Percentiles rank a stretch among this genome's conserved stretches.
phyloP scores from a whole-genome alignment of 2,113 vertebrate species.

The Mustela lutreola region DNA sequence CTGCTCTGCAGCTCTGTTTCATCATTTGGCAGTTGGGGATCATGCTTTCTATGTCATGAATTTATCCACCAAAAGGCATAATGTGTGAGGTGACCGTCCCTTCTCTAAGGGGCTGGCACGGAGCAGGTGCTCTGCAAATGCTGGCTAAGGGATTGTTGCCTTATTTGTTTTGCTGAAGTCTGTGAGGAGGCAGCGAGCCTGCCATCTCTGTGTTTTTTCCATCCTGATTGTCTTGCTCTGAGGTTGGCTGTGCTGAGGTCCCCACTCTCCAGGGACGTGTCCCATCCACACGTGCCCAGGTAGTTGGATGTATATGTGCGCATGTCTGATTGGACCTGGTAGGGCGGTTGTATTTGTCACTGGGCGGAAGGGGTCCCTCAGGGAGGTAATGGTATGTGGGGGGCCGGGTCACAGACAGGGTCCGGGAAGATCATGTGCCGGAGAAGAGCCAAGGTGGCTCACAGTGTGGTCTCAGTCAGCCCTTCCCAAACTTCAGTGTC shows the following conservation, averaged over 20 bases:
- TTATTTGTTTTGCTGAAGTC: conserved; percentile 4
- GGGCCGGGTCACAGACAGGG: background rate
- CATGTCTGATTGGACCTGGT: background rate
- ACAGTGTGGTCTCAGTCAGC: fast-evolving
- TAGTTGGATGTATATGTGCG: background rate
- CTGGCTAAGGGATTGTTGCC: background rate
- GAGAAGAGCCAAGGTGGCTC: background rate
- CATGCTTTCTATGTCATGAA: background rate
- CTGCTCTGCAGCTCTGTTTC: background rate
- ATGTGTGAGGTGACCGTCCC: background rate
- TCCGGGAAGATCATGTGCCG: background rate
- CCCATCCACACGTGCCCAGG: background rate
- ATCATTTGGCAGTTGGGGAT: background rate
- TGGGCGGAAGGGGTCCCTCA: background rate
- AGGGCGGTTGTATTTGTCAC: background rate
- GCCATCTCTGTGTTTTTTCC: background rate
- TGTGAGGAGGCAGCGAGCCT: background rate
- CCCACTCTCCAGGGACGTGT: background rate
- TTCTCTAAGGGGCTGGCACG: background rate
- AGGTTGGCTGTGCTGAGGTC: background rate
- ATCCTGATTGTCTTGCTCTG: background rate
- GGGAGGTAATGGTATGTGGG: background rate
- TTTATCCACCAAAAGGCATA: background rate
- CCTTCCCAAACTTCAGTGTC: background rate
- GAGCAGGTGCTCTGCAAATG: background rate